Percentiles rank a stretch among this genome's conserved stretches.
Evolutionary conservation across 2,797 vertebrate species (phyloP).

Genomic region (Hemitrygon akajei): DNA sequence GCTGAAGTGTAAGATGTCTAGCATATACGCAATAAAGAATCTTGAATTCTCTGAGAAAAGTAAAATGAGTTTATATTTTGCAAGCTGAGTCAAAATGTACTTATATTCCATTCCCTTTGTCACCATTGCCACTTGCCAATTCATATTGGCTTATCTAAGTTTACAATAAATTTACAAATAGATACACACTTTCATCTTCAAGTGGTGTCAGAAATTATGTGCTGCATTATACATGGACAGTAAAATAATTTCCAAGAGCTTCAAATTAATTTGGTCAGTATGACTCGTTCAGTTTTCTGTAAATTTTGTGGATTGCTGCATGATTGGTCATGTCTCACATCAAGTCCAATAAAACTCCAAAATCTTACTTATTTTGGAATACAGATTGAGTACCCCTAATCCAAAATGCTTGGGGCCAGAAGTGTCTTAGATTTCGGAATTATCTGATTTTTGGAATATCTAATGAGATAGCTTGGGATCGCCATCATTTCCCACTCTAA

Average conservation of each 20-base stretch:
- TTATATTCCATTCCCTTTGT: background rate
- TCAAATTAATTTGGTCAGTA: background rate
- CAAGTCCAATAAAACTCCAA: background rate
- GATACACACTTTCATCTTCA: background rate
- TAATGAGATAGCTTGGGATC: too few relatives aligned
- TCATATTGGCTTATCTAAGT: background rate
- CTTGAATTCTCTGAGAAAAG: slow-evolving; percentile 18
- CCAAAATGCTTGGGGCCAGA: too few relatives aligned
- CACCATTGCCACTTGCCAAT: too few relatives aligned
- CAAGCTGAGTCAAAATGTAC: background rate
- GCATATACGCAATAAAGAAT: slow-evolving; percentile 4
- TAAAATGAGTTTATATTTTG: background rate
- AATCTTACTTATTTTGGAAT: background rate
- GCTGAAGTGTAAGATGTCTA: too few relatives aligned
- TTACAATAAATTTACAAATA: background rate
- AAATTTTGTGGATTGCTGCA: background rate
- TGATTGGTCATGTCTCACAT: background rate
- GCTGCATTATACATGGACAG: background rate
- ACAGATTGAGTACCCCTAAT: background rate
- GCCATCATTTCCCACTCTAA: too few relatives aligned
- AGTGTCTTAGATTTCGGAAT: too few relatives aligned
- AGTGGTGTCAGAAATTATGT: background rate
- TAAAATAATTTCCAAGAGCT: background rate
- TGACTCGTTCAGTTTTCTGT: background rate
- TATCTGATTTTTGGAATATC: too few relatives aligned